These are phyloP conservation scores for Sitobion miscanthi DNA, from an alignment of 1,140 invertebrate genomes.

Conservation along the genomic window DNA sequence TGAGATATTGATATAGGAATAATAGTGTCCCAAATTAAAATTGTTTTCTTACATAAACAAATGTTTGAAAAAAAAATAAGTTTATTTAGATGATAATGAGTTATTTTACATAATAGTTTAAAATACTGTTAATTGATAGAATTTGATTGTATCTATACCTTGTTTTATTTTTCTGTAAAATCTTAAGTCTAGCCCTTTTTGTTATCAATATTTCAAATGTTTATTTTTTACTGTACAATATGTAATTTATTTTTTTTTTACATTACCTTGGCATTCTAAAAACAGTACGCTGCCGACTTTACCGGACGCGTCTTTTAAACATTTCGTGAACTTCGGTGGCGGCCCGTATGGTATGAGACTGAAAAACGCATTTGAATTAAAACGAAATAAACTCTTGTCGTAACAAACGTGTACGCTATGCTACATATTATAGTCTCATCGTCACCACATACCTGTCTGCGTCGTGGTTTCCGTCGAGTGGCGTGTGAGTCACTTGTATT, in stretches of 20 bases:
- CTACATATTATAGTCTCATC: neutral
- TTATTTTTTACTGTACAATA: neutral
- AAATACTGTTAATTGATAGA: neutral
- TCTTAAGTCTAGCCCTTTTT: neutral
- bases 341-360: conserved; percentile 67
- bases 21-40: neutral
- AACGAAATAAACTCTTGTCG: neutral
- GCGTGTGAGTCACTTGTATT: conserved; percentile 66
- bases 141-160: neutral
- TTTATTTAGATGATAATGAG: neutral
- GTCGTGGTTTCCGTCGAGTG: neutral
- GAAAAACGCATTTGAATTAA: conserved; percentile 54
- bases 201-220: neutral
- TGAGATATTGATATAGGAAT: neutral
- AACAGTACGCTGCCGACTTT: conserved; percentile 77
- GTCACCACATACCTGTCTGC: conserved; percentile 25
- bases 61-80: neutral
- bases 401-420: neutral
- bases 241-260: neutral
- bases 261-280: conserved; percentile 76
- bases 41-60: too few relatives aligned
- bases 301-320: conserved; percentile 74
- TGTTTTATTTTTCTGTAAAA: neutral
- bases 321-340: conserved; percentile 76
- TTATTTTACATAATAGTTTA: neutral